Evolutionary conservation across 2,113 vertebrate species (phyloP).

Genomic region (Myotis brandtii): DNA sequence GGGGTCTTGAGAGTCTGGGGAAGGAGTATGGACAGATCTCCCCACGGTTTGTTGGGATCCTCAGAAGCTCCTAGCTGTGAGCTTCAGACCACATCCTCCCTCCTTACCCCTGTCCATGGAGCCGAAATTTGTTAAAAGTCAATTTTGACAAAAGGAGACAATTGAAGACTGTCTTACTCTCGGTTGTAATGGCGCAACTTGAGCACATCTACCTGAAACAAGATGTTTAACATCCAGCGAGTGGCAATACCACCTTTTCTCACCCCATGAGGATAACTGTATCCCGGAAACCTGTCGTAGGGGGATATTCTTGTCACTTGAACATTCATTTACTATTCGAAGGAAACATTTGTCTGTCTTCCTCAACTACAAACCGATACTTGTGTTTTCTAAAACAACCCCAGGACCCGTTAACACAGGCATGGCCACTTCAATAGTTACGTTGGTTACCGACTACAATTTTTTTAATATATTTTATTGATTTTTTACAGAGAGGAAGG

Average conservation of each 20-base stretch:
- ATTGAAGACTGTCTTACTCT: not conserved
- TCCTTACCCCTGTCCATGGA: not conserved
- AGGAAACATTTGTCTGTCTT: not conserved
- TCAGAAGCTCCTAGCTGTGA: not conserved
- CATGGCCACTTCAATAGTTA: rapidly evolving
- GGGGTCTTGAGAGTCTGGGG: not conserved
- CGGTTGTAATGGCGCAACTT: not conserved
- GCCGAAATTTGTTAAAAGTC: not conserved
- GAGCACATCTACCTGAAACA: not conserved
- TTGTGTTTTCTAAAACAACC: not conserved
- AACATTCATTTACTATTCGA: not conserved
- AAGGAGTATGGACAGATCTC: rapidly evolving
- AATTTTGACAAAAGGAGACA: not conserved
- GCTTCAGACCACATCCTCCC: not conserved
- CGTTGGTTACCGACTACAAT: not conserved
- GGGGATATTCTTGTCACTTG: not conserved
- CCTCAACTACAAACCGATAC: not conserved
- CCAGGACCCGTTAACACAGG: not conserved
- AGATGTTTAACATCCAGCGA: not conserved
- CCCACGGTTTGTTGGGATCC: not conserved
- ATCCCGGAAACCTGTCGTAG: not conserved
- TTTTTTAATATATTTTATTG: no score
- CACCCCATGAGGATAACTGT: not conserved
- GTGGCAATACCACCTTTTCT: not conserved
- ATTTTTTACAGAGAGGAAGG: no score